Evolutionary conservation across 1,140 invertebrate genomes (phyloP).

Genomic region (Lepeophtheirus salmonis): DNA sequence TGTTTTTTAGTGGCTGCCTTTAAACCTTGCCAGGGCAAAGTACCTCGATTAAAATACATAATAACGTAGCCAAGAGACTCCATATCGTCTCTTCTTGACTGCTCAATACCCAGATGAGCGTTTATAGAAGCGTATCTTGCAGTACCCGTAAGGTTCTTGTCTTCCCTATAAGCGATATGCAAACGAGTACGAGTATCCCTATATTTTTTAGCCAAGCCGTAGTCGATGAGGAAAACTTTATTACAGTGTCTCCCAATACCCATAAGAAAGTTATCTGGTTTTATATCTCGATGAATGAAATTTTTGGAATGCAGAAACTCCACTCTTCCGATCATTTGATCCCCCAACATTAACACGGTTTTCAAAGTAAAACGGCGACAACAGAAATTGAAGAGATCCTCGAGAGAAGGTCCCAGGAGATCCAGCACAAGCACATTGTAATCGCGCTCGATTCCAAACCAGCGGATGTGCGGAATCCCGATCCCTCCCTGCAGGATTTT

Average conservation of each 20-base stretch:
- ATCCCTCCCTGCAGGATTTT: conserved; percentile 40
- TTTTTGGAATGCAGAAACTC: conserved; percentile 46
- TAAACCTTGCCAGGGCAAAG: conserved; percentile 40
- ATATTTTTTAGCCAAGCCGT: conserved; percentile 46
- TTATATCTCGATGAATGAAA: conserved; percentile 35
- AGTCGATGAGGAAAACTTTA: conserved; percentile 38
- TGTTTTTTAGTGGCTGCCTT: conserved; percentile 42
- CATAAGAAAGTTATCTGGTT: conserved; percentile 35
- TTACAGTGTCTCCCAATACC: conserved; percentile 29
- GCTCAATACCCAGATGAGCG: conserved; percentile 38
- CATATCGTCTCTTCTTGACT: conserved; percentile 39
- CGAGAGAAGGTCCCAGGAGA: conserved; percentile 39
- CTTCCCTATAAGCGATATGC: conserved; percentile 43
- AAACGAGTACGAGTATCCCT: conserved; percentile 35
- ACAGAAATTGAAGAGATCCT: conserved; percentile 46
- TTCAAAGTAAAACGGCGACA: conserved; percentile 42
- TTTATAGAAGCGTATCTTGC: conserved; percentile 44
- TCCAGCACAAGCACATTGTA: conserved; percentile 45
- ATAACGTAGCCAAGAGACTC: conserved; percentile 46
- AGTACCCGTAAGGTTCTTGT: conserved; percentile 42
- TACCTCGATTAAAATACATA: conserved; percentile 44
- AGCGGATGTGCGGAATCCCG: conserved; percentile 42
- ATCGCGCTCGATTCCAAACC: conserved; percentile 39
- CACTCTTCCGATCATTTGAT: conserved; percentile 40
- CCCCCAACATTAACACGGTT: conserved; percentile 43